These are phyloP conservation scores for Talpa occidentalis DNA, from an alignment of 2,113 vertebrate species.

Conservation along the genomic window DNA sequence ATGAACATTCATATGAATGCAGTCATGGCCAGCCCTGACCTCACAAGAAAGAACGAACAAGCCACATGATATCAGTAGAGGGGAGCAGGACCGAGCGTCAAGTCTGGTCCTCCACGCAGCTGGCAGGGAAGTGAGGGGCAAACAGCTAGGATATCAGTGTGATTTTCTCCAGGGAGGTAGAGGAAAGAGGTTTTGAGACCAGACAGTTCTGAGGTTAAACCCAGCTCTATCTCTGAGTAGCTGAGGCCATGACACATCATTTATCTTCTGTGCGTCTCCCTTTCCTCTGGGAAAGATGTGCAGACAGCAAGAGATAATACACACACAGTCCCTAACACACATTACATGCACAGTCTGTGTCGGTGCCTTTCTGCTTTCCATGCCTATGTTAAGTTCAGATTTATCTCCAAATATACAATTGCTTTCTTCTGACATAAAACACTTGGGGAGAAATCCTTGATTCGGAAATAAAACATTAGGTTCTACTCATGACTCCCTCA, in stretches of 20 bases:
- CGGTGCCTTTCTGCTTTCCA: background rate
- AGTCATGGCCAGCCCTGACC: background rate
- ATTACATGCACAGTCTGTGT: background rate
- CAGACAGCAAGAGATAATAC: background rate
- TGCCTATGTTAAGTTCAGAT: background rate
- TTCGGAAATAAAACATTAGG: background rate
- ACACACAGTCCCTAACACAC: no score
- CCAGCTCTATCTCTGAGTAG: background rate
- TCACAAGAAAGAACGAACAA: background rate
- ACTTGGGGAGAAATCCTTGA: background rate
- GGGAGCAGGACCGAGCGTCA: background rate
- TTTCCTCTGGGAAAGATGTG: background rate
- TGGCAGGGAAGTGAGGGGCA: background rate
- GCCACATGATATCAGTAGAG: background rate
- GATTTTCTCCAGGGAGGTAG: background rate
- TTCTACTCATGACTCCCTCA: background rate
- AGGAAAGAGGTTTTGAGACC: background rate
- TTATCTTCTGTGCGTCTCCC: background rate
- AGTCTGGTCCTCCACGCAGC: background rate
- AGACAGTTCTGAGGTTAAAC: background rate
- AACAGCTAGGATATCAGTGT: background rate
- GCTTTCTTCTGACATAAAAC: conserved; percentile 6
- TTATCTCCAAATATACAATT: background rate
- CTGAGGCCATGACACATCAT: background rate
- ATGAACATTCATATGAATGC: background rate